Conservation (phyloP, 2,888 invertebrate species). For the Scelioninae gen. 2 region DNA sequence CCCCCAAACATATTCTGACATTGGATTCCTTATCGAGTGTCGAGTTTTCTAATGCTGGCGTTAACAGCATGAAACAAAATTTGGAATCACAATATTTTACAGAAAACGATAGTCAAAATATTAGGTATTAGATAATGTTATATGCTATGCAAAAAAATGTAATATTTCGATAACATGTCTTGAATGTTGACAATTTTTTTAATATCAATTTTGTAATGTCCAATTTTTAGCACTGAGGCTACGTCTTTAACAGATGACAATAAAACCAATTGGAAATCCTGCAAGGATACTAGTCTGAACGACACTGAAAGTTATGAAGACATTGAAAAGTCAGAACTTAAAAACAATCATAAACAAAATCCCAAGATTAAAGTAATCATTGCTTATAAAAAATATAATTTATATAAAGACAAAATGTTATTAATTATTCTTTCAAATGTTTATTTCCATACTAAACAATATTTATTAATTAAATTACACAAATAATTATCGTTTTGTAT, state of each 20-base stretch:
- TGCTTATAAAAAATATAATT: background rate
- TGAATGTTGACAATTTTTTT: background rate
- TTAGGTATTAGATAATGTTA: no score
- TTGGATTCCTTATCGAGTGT: conserved; percentile 1
- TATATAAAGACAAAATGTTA: no score
- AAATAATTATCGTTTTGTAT: no score
- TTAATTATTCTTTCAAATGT: no score
- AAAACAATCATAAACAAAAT: background rate
- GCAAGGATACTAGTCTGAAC: background rate
- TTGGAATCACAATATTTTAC: conserved; percentile 23
- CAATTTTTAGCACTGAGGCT: background rate
- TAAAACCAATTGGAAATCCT: background rate
- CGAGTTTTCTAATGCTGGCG: background rate
- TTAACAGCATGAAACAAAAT: conserved; percentile 7
- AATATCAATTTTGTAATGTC: background rate
- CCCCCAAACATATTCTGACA: conserved; percentile 4
- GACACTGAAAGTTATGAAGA: background rate
- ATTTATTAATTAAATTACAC: no score
- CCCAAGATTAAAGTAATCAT: background rate
- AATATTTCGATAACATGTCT: background rate
- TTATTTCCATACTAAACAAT: no score
- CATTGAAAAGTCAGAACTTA: background rate
- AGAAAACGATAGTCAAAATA: background rate
- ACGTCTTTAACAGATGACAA: background rate
- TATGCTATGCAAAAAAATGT: no score